A percentile compares a stretch with the other conserved stretches of the same genome.
These are phyloP conservation scores for Telmatherina bonti DNA, from an alignment of 2,797 vertebrate species.

Conservation along the genomic window DNA sequence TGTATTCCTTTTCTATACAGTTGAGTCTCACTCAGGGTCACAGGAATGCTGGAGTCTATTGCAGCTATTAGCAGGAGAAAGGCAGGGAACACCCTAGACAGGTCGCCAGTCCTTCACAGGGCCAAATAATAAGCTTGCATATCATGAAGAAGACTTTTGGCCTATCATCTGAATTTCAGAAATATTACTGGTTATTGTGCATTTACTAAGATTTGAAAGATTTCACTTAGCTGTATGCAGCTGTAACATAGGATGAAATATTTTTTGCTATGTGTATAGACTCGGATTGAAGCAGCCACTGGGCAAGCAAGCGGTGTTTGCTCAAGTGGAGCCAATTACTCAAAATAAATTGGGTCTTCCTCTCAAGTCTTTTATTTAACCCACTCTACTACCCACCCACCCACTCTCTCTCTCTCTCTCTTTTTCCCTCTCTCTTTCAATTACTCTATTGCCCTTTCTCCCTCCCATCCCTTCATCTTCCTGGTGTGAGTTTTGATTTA, in stretches of 20 bases:
- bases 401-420: conserved; percentile 5
- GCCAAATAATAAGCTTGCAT: conserved; percentile 3
- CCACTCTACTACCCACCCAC: conserved; percentile 41
- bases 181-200: conserved; percentile 42
- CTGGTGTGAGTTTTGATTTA: conserved; percentile 76
- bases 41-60: no score
- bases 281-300: conserved; percentile 70
- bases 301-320: conserved; percentile 80
- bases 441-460: no score
- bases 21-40: no score
- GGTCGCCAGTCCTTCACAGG: no score
- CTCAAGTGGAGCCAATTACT: conserved; percentile 89
- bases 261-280: conserved; percentile 66
- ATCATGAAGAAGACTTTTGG: conserved; percentile 23
- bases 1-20: no score
- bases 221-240: conserved; percentile 42
- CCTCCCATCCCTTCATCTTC: conserved; percentile 64
- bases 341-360: conserved; percentile 85
- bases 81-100: no score
- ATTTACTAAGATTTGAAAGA: conserved; percentile 27
- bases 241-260: conserved; percentile 57
- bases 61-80: no score
- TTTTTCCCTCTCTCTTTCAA: neutral
- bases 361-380: conserved; percentile 68
- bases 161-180: conserved; percentile 43